Percentiles rank a stretch among this genome's conserved stretches.
Evolutionary conservation across 2,113 vertebrate species (phyloP).

Genomic region (Xerus inauris): DNA sequence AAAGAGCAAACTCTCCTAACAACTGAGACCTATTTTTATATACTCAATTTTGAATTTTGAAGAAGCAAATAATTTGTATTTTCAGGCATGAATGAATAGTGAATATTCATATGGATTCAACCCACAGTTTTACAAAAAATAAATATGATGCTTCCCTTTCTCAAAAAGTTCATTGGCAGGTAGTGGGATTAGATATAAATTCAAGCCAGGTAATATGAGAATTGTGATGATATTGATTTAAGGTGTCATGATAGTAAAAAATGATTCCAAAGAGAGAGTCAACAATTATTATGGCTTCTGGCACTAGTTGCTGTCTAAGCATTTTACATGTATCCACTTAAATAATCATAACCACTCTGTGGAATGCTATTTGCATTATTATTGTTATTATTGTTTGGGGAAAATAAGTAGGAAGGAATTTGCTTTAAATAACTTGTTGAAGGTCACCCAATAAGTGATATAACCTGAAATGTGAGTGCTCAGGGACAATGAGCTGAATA

Average conservation of each 20-base stretch:
- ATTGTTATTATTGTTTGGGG: neutral
- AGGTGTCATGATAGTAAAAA: neutral
- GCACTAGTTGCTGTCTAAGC: neutral
- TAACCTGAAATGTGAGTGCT: neutral
- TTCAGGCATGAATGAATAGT: neutral
- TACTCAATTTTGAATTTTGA: slow-evolving; percentile 39
- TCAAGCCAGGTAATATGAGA: neutral
- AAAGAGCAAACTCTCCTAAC: neutral
- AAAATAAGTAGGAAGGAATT: neutral
- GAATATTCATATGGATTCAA: neutral
- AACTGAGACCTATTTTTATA: neutral
- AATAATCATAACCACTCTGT: neutral
- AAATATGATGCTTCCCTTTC: neutral
- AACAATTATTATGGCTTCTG: neutral
- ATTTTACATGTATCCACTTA: neutral
- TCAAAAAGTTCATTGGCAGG: neutral
- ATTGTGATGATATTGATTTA: neutral
- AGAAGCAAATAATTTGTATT: neutral
- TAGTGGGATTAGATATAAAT: neutral
- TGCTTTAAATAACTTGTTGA: neutral
- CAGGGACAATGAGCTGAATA: neutral
- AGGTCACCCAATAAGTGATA: neutral
- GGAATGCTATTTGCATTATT: neutral
- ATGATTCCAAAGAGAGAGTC: neutral
- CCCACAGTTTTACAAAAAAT: neutral